Base-by-base conservation (phyloP, 2,888 invertebrate species). In the Omphaloscelis lunosa region DNA sequence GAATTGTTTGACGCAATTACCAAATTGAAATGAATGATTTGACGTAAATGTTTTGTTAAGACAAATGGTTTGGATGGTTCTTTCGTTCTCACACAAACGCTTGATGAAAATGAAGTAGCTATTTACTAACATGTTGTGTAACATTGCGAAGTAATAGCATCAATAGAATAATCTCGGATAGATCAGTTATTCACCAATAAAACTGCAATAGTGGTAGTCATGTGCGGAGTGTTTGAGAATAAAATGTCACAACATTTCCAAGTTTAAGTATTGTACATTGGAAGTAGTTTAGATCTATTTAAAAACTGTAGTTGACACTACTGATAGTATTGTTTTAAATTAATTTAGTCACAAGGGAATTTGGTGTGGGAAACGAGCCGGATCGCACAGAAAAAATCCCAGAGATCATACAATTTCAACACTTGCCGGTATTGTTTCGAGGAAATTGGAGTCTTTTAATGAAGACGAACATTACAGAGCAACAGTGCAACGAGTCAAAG, bases 281-380 rank as follows among this genome's bases (percentile, higher is more conserved):
- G 61, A 72, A 78, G 81, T 88, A 68, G 83, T 79, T 79, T 81
- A 67, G 56, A 80, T 77, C 83, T 83, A 83, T 77, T 87, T 79
- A 78, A 86, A 88, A 82, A 84, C 75, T 82, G 72, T 80, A 84
- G 88, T 90, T 90, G 91, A 92, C 92, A 83, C 82, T 65, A 74
- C 82, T 75, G 93, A 93, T 92, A 92, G 92, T 93, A 94, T 94
- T 94, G 94, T 95, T 91, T 90, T 85, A 87, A 90, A 90, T 93
- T 91, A 93, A 93, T 93, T 93, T 90, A 92, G 93, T 94, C 95
- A 91, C 94, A 89, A 93, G 95, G 94, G 95, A 95, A 95, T 94
- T 92, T 85, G 90, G 88, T 92, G 95, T 95, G 95, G 91, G 95
- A 95, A 94, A 91, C 79, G 66, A 88, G 86, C 87, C 84, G 88